phyloP scores from a whole-genome alignment of 2,888 invertebrate species.

The Rhogogaster chlorosoma region DNA sequence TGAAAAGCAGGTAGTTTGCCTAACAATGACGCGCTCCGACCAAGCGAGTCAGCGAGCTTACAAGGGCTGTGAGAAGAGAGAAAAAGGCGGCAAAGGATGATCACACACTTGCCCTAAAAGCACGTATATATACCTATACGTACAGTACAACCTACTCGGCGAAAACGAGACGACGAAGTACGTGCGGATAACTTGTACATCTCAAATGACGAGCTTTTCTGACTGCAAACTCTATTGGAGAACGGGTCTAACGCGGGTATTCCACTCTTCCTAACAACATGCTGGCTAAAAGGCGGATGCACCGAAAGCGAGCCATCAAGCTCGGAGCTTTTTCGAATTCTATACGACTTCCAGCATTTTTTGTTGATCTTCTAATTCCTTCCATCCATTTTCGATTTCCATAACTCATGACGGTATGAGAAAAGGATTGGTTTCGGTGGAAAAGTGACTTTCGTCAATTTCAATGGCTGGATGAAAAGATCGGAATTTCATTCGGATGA shows the following conservation, averaged over 20 bases:
- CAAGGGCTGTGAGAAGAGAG: background rate
- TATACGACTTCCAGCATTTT: background rate
- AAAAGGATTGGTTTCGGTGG: no score
- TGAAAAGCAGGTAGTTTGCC: conserved; percentile 70
- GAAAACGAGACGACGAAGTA: conserved; percentile 31
- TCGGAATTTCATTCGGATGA: no score
- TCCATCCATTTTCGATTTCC: background rate
- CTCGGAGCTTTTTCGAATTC: background rate
- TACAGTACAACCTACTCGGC: background rate
- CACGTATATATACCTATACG: conserved; percentile 9
- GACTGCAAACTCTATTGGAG: background rate
- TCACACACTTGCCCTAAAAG: conserved; percentile 44
- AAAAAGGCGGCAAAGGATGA: conserved; percentile 30
- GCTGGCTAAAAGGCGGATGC: background rate
- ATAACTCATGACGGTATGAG: no score
- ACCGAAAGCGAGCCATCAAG: background rate
- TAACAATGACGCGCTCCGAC: conserved; percentile 64
- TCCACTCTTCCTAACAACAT: background rate
- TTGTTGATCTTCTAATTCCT: background rate
- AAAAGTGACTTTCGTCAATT: no score
- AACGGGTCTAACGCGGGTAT: background rate
- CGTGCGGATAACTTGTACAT: background rate
- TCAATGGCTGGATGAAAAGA: no score
- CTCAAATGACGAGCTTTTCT: background rate
- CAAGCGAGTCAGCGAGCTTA: background rate